These are phyloP conservation scores for Tapirus indicus DNA, from an alignment of 2,797 vertebrate species.

Conservation along the genomic window DNA sequence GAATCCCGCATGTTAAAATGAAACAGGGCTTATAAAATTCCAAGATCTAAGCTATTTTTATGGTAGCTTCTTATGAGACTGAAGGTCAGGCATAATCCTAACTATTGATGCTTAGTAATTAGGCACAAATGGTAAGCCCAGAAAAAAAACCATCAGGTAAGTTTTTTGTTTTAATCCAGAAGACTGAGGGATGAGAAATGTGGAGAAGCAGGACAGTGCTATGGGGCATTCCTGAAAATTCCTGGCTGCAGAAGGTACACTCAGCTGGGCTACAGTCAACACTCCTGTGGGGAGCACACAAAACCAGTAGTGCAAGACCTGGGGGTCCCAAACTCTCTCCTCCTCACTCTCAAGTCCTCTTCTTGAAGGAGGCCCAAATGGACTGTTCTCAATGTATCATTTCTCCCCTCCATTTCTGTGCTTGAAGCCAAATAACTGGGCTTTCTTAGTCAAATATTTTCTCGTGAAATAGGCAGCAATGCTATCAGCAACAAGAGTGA, in stretches of 20 bases:
- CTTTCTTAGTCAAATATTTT: background rate
- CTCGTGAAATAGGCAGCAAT: background rate
- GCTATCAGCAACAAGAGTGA: background rate
- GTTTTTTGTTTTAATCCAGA: background rate
- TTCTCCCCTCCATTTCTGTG: background rate
- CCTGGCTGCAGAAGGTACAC: background rate
- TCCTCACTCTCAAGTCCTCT: accelerated
- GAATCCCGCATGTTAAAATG: background rate
- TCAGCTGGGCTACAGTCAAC: background rate
- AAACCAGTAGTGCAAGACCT: background rate
- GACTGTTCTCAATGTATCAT: background rate
- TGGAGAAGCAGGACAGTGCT: background rate
- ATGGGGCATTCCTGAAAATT: background rate
- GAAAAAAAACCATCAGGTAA: background rate
- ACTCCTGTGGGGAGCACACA: accelerated
- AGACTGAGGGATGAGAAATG: background rate
- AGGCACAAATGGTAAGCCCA: background rate
- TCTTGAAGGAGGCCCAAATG: background rate
- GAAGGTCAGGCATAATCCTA: background rate
- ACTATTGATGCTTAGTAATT: background rate
- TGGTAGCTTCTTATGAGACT: background rate
- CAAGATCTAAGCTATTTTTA: background rate
- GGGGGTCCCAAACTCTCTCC: background rate
- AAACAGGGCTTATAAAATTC: background rate
- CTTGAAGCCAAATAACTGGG: background rate